Conservation (phyloP, 1,140 invertebrate genomes). For the Drosophila serrata region DNA sequence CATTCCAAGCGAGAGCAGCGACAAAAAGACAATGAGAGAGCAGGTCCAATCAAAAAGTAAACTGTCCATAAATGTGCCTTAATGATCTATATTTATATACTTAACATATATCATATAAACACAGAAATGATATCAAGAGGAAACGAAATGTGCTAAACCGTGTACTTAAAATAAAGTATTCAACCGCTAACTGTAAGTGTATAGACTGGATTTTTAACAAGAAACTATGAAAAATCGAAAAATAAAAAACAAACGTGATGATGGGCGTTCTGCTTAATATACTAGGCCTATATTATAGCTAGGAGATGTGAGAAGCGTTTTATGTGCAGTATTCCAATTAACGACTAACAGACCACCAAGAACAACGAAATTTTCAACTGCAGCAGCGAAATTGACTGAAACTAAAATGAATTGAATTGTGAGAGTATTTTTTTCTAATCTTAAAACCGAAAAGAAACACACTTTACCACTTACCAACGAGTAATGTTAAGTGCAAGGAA, state of each 20-base stretch:
- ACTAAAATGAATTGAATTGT: conserved; percentile 33
- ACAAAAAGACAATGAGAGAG: conserved; percentile 76
- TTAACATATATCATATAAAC: conserved; percentile 59
- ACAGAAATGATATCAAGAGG: conserved; percentile 46
- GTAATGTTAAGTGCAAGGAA: conserved; percentile 51
- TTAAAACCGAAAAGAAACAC: conserved; percentile 1
- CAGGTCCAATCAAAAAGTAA: conserved; percentile 80
- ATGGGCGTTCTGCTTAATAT: conserved; percentile 76
- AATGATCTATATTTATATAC: conserved; percentile 70
- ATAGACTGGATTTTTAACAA: conserved; percentile 77
- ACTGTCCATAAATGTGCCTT: conserved; percentile 82
- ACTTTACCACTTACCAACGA: conserved; percentile 39
- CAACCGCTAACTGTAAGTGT: conserved; percentile 68
- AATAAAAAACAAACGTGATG: conserved; percentile 57
- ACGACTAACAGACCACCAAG: conserved; percentile 40
- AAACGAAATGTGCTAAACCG: conserved; percentile 66
- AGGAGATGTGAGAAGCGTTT: conserved; percentile 55
- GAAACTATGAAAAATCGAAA: conserved; percentile 3
- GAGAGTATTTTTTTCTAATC: conserved; percentile 38
- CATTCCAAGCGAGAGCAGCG: conserved; percentile 64
- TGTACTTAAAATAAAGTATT: conserved; percentile 75
- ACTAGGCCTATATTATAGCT: conserved; percentile 74
- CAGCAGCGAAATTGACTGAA: conserved; percentile 55
- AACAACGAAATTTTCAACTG: conserved; percentile 65
- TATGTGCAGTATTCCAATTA: conserved; percentile 70